Evolutionary conservation across 2,888 invertebrate genomes (phyloP).

Genomic region (Ommatoiulus sabulosus): DNA sequence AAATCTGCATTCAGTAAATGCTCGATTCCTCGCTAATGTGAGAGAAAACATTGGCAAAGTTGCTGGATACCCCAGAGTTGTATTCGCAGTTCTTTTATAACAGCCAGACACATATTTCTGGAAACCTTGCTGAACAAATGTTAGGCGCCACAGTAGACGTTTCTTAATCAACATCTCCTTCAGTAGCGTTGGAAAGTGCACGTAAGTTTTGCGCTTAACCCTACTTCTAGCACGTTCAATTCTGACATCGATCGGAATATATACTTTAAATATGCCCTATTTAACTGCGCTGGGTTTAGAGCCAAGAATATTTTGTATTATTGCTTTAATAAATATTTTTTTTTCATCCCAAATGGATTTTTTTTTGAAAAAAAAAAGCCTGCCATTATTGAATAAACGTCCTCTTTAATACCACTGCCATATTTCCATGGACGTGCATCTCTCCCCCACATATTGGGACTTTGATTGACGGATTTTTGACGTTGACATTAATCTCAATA

Average conservation of each 20-base stretch:
- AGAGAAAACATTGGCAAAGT: too few relatives aligned
- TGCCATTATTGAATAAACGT: slow-evolving; percentile 24
- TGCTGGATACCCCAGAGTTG: too few relatives aligned
- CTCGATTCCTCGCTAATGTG: too few relatives aligned
- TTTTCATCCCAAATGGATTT: not conserved
- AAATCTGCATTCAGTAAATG: too few relatives aligned
- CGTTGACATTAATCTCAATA: slow-evolving; percentile 44
- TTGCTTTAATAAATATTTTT: not conserved
- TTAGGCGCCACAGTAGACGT: not conserved
- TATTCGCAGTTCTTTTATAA: not conserved
- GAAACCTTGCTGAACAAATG: not conserved
- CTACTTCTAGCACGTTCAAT: not conserved
- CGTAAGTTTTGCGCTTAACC: too few relatives aligned
- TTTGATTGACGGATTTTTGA: slow-evolving; percentile 44
- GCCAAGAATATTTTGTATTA: not conserved
- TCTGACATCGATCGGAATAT: not conserved
- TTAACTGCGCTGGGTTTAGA: too few relatives aligned
- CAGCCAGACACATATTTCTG: not conserved
- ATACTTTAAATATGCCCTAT: not conserved
- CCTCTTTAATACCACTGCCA: not conserved
- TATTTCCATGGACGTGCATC: not conserved
- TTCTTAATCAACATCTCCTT: not conserved
- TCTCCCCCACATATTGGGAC: slow-evolving; percentile 7
- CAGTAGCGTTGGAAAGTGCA: too few relatives aligned
- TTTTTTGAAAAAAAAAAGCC: not conserved